Evolutionary conservation across 2,888 invertebrate species (phyloP).

Genomic region (Eupithecia insigniata): DNA sequence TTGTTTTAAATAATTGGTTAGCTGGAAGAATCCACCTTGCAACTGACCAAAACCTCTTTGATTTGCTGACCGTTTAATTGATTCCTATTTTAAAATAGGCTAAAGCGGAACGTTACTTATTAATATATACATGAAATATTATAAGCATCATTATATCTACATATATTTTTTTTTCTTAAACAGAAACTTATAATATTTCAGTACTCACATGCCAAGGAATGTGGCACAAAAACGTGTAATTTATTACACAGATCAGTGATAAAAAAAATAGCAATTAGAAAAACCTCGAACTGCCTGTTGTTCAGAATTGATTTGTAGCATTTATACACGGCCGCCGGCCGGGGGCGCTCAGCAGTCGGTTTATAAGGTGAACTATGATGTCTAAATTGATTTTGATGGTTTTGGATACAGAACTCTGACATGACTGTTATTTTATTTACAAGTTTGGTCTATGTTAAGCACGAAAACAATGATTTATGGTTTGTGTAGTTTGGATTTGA

Average conservation of each 20-base stretch:
- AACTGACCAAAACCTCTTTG: too few species aligned
- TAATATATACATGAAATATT: too few species aligned
- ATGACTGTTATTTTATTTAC: slow-evolving; percentile 14
- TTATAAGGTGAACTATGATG: slow-evolving; percentile 20
- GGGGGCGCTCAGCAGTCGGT: slow-evolving; percentile 16
- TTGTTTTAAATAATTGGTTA: too few species aligned
- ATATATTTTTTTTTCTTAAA: neutral
- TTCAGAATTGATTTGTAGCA: slow-evolving; percentile 13
- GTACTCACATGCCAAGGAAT: neutral
- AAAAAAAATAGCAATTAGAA: neutral
- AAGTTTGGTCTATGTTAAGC: neutral
- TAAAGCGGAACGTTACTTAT: too few species aligned
- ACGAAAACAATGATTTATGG: neutral
- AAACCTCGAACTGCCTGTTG: neutral
- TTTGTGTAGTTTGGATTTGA: neutral
- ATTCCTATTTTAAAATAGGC: too few species aligned
- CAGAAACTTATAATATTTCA: neutral
- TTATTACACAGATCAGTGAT: neutral
- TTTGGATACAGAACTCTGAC: slow-evolving; percentile 20
- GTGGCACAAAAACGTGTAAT: neutral
- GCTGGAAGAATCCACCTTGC: too few species aligned
- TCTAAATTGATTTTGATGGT: slow-evolving; percentile 31
- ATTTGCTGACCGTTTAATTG: too few species aligned
- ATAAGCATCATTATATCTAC: too few species aligned
- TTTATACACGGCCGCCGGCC: slow-evolving; percentile 17